A percentile compares a stretch with the other conserved stretches of the same genome.
These are phyloP conservation scores for Steromphala cineraria DNA, from an alignment of 2,888 invertebrate species.

Conservation along the genomic window DNA sequence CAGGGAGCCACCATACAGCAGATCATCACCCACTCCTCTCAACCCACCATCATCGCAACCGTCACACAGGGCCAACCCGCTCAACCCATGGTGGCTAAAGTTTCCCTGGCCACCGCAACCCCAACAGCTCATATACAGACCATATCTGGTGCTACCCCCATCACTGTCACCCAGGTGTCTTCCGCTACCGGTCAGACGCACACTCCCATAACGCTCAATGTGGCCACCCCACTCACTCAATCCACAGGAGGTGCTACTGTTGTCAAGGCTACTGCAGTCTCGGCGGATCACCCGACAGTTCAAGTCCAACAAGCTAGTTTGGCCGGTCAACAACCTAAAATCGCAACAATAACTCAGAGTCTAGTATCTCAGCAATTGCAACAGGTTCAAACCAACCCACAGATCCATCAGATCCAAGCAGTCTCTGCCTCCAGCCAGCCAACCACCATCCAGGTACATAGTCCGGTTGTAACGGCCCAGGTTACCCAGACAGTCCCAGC, in stretches of 20 bases:
- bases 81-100: constrained; percentile 61
- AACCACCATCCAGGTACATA: constrained; percentile 31
- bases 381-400: constrained; percentile 31
- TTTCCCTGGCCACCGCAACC: constrained; percentile 44
- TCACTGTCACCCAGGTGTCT: constrained; percentile 42
- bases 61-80: constrained; percentile 67
- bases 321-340: constrained; percentile 33
- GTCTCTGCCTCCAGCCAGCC: constrained; percentile 35
- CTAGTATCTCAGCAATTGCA: constrained; percentile 50
- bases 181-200: constrained; percentile 21
- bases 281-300: constrained; percentile 43
- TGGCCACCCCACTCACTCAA: constrained; percentile 35
- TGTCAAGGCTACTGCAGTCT: constrained; percentile 49
- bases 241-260: constrained; percentile 25
- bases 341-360: constrained; percentile 47
- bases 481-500: neutral
- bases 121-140: constrained; percentile 62
- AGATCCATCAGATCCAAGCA: constrained; percentile 36
- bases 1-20: constrained; percentile 57
- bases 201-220: constrained; percentile 33
- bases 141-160: constrained; percentile 46
- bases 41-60: constrained; percentile 62
- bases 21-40: constrained; percentile 57
- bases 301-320: constrained; percentile 52
- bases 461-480: constrained; percentile 35